Evolutionary conservation across 1,140 invertebrate genomes (phyloP), one percentile per base, ranked within the genome.

Genomic region (Drosophila busckii): DNA sequence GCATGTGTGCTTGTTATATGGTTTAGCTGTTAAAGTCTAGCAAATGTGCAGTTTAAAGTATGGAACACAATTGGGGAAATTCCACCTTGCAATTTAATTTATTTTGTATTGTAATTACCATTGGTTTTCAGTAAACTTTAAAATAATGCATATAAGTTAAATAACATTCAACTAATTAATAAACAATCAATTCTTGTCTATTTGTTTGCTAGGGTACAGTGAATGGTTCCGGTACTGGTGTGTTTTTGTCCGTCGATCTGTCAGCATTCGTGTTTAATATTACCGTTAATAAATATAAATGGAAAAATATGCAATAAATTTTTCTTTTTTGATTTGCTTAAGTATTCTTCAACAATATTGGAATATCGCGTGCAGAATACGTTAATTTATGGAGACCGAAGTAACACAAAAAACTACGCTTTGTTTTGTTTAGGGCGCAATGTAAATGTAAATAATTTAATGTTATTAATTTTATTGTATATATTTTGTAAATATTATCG

Each of bases 151-250:
- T 80, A 80, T 80, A 80, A 80, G 73, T 80, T 80, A 80, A 80
- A 80, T 80, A 80, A 80, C 73, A 80, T 80, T 80, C 73, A 80
- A 82, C 73, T 80, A 80, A 80, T 80, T 80, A 80, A 80, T 80
- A 80, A 80, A 82, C 73, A 82, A 80, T 80, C 73, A 80, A 80
- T 82, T 80, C 75, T 65, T 78, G 82, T 46, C 56, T 75, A 61
- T 71, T 63, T 31, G 42, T 56, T 31, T 40, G n/a, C n/a, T 44
- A 23, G 29, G 49, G 29, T 49, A 26, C 22, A 46, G 17, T n/a
- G n/a, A n/a, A n/a, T n/a, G n/a, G 19, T 9, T 15, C 13, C 20
- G 16, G 28, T 49, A 13, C 12, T 28, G 6, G 2, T 17, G 13
- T 26, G n/a, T n/a, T n/a, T n/a, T 7, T 26, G 60, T 64, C 22